Evolutionary conservation across 2,113 vertebrate genomes (phyloP), one percentile per base, ranked within the genome.

Genomic region (Lichenostomus cassidix): DNA sequence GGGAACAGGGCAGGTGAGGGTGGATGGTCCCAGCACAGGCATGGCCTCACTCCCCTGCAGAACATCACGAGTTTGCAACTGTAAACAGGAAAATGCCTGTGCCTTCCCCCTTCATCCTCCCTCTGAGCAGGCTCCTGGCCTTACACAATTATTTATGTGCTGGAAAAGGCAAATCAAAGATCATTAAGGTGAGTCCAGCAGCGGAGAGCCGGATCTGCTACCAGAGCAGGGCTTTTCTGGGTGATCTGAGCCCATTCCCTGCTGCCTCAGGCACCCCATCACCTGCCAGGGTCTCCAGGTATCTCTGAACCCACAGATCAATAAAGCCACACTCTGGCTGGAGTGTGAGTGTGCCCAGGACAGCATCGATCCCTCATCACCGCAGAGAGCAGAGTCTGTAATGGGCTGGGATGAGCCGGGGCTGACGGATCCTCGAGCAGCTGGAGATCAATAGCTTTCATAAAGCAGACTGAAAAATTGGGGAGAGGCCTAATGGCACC

Each of bases 381-480:
- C 4, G n/a, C 75, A 47, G 87, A 39, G 53, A 80, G 80, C 83
- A 52, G 75, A 62, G 88, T 33, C 92, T 59, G 22, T 94, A 92
- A 91, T 78, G 67, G 91, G 79, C 87, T 90, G 59, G 35, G 89
- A 90, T 88, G 92, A 95, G 92, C 62, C 31, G 4, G 80, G 89
- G 91, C 85, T 90, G 89, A 41, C 39, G 74, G 94, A 62, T 91
- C 86, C 78, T 93, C 15, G 11, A 96, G 94, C 88, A 69, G 58
- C 95, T 79, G 81, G 83, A 82, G 96, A 96, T 97, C 96, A 96
- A 96, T 97, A 96, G 71, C 93, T 96, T 96, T 96, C 97, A 95
- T 96, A 95, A 96, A 83, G 84, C 92, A 96, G 96, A 96, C 93
- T 97, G 96, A 96, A 97, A 97, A 95, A 97, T 95, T 95, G 75